Evolutionary conservation across 2,888 invertebrate genomes (phyloP).

Genomic region (Caenorhabditis imperialis): DNA sequence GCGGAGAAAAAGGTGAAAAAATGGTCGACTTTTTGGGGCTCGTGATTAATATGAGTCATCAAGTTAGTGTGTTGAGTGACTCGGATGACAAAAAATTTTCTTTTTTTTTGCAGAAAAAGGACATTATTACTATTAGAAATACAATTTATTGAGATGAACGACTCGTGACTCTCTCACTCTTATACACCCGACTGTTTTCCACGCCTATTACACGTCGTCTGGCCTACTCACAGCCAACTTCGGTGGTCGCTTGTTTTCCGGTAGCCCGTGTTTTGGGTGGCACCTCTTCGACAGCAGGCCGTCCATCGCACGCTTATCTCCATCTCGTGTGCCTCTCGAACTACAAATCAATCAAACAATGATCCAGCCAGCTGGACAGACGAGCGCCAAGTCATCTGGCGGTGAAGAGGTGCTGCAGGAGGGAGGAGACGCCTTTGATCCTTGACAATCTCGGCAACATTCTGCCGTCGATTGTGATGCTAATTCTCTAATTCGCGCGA

Average conservation of each 20-base stretch:
- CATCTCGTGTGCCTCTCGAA: constrained; percentile 28
- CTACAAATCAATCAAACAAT: constrained; percentile 54
- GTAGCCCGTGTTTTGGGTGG: not conserved
- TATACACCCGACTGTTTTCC: constrained; percentile 2
- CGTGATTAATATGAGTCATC: too few species aligned
- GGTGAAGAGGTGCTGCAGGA: constrained; percentile 20
- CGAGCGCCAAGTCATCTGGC: constrained; percentile 41
- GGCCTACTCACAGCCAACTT: not conserved
- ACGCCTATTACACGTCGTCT: not conserved
- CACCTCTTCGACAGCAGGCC: constrained; percentile 26
- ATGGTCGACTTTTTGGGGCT: too few species aligned
- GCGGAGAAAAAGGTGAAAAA: too few species aligned
- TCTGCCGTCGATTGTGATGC: constrained; percentile 41
- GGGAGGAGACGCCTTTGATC: constrained; percentile 21
- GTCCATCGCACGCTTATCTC: constrained; percentile 36
- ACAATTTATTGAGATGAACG: too few species aligned
- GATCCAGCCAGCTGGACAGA: constrained; percentile 44
- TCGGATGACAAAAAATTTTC: too few species aligned
- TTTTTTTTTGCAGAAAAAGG: too few species aligned
- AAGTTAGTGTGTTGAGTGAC: too few species aligned
- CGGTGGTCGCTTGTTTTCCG: not conserved
- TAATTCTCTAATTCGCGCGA: constrained; percentile 17
- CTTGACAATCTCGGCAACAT: constrained; percentile 16
- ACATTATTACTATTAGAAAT: too few species aligned
- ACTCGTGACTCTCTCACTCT: not conserved